A percentile compares a stretch with the other conserved stretches of the same genome.
phyloP scores from a whole-genome alignment of 2,888 invertebrate genomes.

The Ganaspis brasiliensis region DNA sequence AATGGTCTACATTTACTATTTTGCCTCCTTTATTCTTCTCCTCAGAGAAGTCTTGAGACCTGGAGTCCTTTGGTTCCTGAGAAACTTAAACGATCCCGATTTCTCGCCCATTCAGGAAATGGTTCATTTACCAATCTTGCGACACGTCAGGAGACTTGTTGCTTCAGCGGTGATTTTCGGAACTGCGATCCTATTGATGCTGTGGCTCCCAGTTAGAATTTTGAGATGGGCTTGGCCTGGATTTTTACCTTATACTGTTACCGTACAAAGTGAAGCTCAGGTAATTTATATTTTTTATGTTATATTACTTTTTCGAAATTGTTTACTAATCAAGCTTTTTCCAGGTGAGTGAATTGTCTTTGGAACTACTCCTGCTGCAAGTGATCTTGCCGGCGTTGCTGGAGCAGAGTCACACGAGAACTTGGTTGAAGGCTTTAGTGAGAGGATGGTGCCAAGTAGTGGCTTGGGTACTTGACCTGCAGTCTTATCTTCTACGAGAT shows the following conservation, averaged over 20 bases:
- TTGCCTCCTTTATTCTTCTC: constrained; percentile 97
- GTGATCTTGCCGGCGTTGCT: constrained; percentile 97
- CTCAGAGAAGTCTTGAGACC: constrained; percentile 97
- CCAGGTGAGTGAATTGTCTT: constrained; percentile 94
- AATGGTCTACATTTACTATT: constrained; percentile 99
- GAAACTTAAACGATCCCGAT: constrained; percentile 99
- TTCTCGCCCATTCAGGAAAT: constrained; percentile 99
- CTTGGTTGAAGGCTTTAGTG: constrained; percentile 95
- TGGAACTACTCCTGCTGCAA: constrained; percentile 95
- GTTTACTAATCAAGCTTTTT: neutral
- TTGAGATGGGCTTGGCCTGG: constrained; percentile 90
- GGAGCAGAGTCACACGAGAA: constrained; percentile 97
- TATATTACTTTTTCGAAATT: neutral
- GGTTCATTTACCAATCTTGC: constrained; percentile 97
- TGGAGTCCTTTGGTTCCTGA: constrained; percentile 98
- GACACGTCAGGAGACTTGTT: constrained; percentile 94
- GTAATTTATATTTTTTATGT: constrained; percentile 72
- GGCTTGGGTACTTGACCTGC: constrained; percentile 91
- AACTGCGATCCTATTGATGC: constrained; percentile 96
- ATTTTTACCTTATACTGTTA: constrained; percentile 97
- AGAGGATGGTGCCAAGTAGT: constrained; percentile 93
- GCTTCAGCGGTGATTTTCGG: constrained; percentile 98
- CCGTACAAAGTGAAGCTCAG: constrained; percentile 90
- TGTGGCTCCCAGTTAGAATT: constrained; percentile 96
- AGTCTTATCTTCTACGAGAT: constrained; percentile 94